These are phyloP conservation scores for Seriola aureovittata DNA, from an alignment of 2,113 vertebrate genomes.

Conservation along the genomic window DNA sequence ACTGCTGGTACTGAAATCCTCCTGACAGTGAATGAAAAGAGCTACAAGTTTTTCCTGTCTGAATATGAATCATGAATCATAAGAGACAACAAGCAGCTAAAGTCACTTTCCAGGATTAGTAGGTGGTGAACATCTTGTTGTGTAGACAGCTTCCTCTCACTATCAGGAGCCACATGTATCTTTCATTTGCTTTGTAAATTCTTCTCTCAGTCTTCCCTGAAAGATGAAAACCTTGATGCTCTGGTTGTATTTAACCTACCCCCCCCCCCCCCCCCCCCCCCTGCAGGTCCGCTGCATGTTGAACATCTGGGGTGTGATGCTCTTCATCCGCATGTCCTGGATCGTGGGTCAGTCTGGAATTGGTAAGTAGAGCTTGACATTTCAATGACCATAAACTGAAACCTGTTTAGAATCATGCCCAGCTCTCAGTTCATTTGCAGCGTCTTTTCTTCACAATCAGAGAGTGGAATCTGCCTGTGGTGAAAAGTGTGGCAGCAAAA, in stretches of 20 bases:
- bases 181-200: not conserved
- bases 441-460: not conserved
- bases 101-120: too few relatives aligned
- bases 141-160: too few relatives aligned
- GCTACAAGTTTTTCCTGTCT: too few relatives aligned
- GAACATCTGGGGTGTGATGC: slow-evolving; percentile 99
- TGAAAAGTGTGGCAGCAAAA: not conserved
- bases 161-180: too few relatives aligned
- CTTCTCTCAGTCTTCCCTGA: not conserved
- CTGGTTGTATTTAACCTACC: not conserved
- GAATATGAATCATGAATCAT: too few relatives aligned
- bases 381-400: not conserved
- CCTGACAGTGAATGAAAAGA: too few relatives aligned
- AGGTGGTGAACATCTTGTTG: too few relatives aligned
- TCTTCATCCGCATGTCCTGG: slow-evolving; percentile 98
- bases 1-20: too few relatives aligned
- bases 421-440: not conserved
- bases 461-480: not conserved
- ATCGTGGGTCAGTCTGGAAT: slow-evolving; percentile 98
- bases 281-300: slow-evolving; percentile 97
- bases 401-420: not conserved
- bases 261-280: slow-evolving; percentile 33
- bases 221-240: not conserved
- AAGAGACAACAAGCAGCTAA: too few relatives aligned
- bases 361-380: slow-evolving; percentile 84